phyloP scores from a whole-genome alignment of 2,113 vertebrate species.

The Penelope pileata region DNA sequence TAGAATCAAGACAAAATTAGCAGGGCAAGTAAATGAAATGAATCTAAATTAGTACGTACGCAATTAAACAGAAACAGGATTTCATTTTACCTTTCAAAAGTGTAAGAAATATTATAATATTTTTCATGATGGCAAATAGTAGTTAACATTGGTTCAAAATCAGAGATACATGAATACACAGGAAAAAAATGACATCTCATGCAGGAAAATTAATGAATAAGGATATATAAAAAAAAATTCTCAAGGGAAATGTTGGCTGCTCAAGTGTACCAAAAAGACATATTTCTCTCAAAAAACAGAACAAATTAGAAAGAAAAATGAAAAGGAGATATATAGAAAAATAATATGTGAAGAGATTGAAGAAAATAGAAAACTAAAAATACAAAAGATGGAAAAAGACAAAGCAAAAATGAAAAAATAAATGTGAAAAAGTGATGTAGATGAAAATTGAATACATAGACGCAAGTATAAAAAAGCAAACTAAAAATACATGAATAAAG shows the following conservation, averaged over 20 bases:
- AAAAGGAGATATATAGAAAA: too few relatives aligned
- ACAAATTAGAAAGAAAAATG: not conserved
- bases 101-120: not conserved
- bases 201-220: not conserved
- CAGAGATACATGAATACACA: not conserved
- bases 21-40: not conserved
- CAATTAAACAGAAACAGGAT: not conserved
- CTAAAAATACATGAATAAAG: too few relatives aligned
- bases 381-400: too few relatives aligned
- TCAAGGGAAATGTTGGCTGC: not conserved
- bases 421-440: too few relatives aligned
- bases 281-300: not conserved
- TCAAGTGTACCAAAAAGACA: fast-evolving
- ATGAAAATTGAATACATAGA: too few relatives aligned
- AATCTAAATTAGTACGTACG: not conserved
- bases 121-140: not conserved
- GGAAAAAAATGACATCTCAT: not conserved
- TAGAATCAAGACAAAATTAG: not conserved
- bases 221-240: not conserved
- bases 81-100: not conserved
- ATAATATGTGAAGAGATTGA: fast-evolving
- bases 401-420: too few relatives aligned
- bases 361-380: not conserved
- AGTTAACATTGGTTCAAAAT: not conserved
- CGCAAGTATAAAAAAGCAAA: too few relatives aligned